phyloP scores from a whole-genome alignment of 2,797 vertebrate species.

The Numenius phaeopus region DNA sequence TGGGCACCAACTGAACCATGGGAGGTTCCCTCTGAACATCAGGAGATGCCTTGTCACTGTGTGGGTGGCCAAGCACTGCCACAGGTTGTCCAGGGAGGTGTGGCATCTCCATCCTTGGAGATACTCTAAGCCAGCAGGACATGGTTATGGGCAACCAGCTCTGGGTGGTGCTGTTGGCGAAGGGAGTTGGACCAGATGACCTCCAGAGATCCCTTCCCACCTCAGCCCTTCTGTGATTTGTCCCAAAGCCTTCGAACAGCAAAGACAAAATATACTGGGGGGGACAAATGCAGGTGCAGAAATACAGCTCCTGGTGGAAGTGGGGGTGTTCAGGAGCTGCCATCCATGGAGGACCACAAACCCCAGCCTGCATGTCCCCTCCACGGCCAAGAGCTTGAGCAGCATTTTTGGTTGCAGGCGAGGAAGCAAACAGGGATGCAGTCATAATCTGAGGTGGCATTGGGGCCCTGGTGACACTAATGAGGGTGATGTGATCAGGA shows the following conservation, averaged over 20 bases:
- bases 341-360: background rate
- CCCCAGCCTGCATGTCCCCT: rapidly evolving
- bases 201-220: background rate
- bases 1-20: background rate
- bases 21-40: background rate
- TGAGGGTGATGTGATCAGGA: background rate
- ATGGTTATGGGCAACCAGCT: background rate
- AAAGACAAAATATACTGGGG: background rate
- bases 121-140: background rate
- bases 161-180: background rate
- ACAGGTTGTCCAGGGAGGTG: background rate
- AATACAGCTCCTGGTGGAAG: background rate
- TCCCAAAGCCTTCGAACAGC: background rate
- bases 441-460: rapidly evolving
- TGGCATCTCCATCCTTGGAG: background rate
- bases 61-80: background rate
- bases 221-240: background rate
- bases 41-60: background rate
- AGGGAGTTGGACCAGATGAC: background rate
- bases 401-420: background rate
- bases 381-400: background rate
- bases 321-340: background rate
- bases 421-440: background rate
- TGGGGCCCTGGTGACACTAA: background rate
- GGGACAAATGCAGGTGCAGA: background rate